Evolutionary conservation across 2,888 invertebrate species (phyloP).

Genomic region (Lasioglossum pauxillum): DNA sequence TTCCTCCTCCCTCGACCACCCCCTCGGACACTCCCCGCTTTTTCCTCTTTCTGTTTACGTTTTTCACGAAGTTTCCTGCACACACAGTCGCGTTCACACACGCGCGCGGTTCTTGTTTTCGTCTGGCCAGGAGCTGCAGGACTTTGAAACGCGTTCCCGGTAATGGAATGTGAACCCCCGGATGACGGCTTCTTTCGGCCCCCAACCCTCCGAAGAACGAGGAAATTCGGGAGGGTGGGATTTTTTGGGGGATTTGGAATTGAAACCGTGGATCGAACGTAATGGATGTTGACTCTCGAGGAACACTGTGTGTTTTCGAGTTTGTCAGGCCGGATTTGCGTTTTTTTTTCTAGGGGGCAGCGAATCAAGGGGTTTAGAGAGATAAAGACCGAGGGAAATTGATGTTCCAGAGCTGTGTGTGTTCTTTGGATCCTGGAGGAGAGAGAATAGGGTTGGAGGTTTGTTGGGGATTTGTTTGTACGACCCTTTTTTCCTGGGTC

Average conservation of each 20-base stretch:
- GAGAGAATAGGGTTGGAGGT: neutral
- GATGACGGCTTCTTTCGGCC: neutral
- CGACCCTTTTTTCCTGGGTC: neutral
- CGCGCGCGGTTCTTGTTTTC: neutral
- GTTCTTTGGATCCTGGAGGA: neutral
- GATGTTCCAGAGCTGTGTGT: neutral
- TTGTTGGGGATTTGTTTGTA: neutral
- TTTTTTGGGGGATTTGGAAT: neutral
- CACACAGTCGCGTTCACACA: neutral
- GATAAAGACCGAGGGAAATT: neutral
- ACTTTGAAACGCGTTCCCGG: conserved; percentile 7
- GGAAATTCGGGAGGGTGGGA: neutral
- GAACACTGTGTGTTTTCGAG: neutral
- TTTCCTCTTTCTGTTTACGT: conserved; percentile 4
- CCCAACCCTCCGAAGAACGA: neutral
- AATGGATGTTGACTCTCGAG: neutral
- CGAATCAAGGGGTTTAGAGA: neutral
- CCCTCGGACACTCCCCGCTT: conserved; percentile 4
- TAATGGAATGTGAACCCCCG: conserved; percentile 7
- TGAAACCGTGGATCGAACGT: neutral
- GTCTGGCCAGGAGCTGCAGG: neutral
- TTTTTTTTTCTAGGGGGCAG: neutral
- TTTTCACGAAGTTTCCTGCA: neutral
- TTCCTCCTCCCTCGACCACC: conserved; percentile 1
- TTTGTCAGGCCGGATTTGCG: neutral